Evolutionary conservation across 2,113 vertebrate genomes (phyloP).

Genomic region (Meles meles): DNA sequence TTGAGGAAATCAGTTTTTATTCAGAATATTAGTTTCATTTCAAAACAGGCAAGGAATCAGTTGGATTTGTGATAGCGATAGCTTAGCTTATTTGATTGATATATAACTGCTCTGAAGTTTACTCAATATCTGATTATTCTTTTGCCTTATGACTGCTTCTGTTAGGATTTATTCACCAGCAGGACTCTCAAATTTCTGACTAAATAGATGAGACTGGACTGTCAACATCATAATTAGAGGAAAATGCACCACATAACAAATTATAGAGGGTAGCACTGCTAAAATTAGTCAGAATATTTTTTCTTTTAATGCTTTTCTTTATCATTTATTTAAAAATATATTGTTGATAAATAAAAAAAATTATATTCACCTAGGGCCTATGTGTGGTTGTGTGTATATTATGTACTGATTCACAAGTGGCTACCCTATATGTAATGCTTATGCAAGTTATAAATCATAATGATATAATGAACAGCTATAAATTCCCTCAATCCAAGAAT

Average conservation of each 20-base stretch:
- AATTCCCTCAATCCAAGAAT: background rate
- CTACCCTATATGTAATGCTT: background rate
- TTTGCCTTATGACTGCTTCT: background rate
- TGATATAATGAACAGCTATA: background rate
- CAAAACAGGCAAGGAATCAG: background rate
- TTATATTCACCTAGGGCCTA: background rate
- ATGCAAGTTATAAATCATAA: background rate
- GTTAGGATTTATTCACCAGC: background rate
- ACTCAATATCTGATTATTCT: background rate
- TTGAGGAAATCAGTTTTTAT: conserved; percentile 10
- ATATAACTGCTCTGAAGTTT: background rate
- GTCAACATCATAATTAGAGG: background rate
- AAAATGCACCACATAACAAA: background rate
- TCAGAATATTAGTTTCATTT: background rate
- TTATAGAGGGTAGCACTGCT: background rate
- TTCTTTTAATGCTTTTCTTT: background rate
- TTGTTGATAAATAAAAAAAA: background rate
- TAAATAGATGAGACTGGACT: background rate
- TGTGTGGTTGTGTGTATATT: background rate
- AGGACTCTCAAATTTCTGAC: background rate
- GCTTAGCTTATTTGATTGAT: background rate
- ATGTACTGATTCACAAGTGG: background rate
- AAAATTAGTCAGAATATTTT: background rate
- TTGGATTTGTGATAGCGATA: background rate
- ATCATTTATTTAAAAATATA: background rate